Evolutionary conservation across 1,140 invertebrate species (phyloP).

Genomic region (Zaprionus nigranus): DNA sequence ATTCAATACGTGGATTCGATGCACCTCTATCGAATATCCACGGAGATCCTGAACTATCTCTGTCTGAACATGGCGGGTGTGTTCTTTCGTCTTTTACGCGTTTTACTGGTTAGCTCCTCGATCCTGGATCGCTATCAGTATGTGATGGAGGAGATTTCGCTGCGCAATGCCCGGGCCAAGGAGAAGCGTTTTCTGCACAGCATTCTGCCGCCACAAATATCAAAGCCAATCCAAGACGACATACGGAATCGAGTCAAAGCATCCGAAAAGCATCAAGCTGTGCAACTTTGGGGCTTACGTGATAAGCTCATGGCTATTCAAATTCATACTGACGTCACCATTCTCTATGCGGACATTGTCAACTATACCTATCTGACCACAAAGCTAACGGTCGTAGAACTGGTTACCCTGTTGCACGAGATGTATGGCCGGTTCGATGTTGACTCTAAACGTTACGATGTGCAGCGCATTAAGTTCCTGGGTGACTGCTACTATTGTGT

Average conservation of each 20-base stretch:
- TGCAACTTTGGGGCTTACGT: conserved; percentile 31
- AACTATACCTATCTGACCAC: conserved; percentile 97
- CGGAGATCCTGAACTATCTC: conserved; percentile 88
- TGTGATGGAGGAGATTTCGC: conserved; percentile 92
- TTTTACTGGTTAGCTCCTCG: conserved; percentile 92
- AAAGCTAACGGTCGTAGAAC: conserved; percentile 90
- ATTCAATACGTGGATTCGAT: background rate
- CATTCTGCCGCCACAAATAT: conserved; percentile 94
- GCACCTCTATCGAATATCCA: conserved; percentile 72
- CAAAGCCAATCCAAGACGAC: conserved; percentile 90
- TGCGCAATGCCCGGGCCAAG: conserved; percentile 92
- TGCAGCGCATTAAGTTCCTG: conserved; percentile 94
- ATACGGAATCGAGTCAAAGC: conserved; percentile 88
- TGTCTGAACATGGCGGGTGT: conserved; percentile 92
- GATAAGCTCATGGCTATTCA: conserved; percentile 93
- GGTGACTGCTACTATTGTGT: conserved; percentile 98
- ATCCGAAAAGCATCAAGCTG: conserved; percentile 37
- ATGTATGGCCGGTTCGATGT: conserved; percentile 97
- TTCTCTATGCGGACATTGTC: conserved; percentile 98
- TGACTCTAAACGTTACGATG: conserved; percentile 89
- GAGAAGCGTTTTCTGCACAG: conserved; percentile 94
- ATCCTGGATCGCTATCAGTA: conserved; percentile 94
- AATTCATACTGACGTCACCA: conserved; percentile 94
- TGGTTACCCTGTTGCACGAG: conserved; percentile 96
- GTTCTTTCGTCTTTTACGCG: conserved; percentile 93